Percentiles rank a stretch among this genome's conserved stretches.
These are phyloP conservation scores for Sorex maritimensis DNA, from an alignment of 2,797 vertebrate species.

Conservation along the genomic window DNA sequence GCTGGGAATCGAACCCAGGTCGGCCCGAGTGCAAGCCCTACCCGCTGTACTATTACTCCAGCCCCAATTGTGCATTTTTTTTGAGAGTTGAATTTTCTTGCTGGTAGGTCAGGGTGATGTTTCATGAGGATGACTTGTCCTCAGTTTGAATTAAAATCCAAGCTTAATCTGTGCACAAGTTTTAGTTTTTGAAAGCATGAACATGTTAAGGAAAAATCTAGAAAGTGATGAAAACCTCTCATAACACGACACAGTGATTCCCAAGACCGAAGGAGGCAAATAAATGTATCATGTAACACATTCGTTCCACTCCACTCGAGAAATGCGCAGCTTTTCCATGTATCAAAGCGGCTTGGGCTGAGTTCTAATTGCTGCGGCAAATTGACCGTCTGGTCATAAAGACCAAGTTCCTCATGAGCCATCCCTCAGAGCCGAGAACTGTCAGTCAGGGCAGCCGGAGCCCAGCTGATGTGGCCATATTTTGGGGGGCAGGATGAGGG, in stretches of 20 bases:
- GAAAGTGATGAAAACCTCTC: conserved; percentile 10
- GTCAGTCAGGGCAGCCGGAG: neutral
- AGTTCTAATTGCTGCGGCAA: neutral
- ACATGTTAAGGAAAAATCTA: conserved; percentile 31
- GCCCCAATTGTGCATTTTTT: neutral
- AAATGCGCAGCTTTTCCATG: neutral
- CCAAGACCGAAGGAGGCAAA: neutral
- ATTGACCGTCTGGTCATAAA: conserved; percentile 7
- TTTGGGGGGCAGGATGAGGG: no score
- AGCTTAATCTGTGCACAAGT: conserved; percentile 1
- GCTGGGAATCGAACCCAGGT: no score
- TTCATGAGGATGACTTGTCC: neutral
- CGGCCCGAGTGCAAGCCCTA: no score
- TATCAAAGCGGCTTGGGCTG: neutral
- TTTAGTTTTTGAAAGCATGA: conserved; percentile 37
- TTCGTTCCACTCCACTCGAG: conserved; percentile 17
- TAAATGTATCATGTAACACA: neutral
- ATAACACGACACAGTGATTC: neutral
- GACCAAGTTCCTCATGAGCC: neutral
- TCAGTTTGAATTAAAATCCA: conserved; percentile 6
- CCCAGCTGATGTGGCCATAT: neutral
- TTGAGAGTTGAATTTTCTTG: conserved; percentile 27
- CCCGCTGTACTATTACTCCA: no score
- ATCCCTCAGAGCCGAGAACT: neutral
- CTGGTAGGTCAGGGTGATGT: neutral